Evolutionary conservation across 2,888 invertebrate species (phyloP), one percentile per base, ranked within the genome.

Genomic region (Parnassius glacialis): DNA sequence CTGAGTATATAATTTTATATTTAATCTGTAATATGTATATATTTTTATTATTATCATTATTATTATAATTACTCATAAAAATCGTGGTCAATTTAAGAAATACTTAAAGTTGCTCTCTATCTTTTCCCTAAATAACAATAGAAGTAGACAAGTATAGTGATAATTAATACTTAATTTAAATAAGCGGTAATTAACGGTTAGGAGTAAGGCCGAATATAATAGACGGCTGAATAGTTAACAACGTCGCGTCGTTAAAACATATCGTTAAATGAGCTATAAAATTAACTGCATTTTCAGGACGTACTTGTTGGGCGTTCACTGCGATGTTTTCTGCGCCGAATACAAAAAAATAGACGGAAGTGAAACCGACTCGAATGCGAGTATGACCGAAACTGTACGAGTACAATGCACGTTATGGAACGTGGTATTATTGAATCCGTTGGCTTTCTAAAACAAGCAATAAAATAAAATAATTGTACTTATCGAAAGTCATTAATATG

Each of bases 241-340:
- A 12, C 25, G 20, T 34, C 20, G 16, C 44, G 48, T 50, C 54
- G 34, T 55, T 56, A 61, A 60, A 61, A 52, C 55, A 56, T 44
- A 34, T 61, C 51, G 55, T 56, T 55, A 56, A 61, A 61, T 13
- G 13, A 55, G 51, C 51, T 45, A 60, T 51, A 44, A 55, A 55
- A 48, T 43, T 60, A 54, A 60, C 55, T 55, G 55, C 34, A 60
- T 55, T 50, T 34, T 61, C 50, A 34, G 34, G 56, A 11, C 44
- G 60, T 55, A 50, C 25, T 16, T 42, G 54, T n/a, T 50, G 59
- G 59, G 20, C 34, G 34, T 7, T 44, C 52, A 25, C 54, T n/a
- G 9, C 16, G 25, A 11, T 12, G 9, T 51, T 44, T 54, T 54
- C 16, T 13, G 50, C 12, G 43, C 10, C 9, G 12, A 50, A n/a